Evolutionary conservation across 2,797 vertebrate species (phyloP).

Genomic region (Remorina albescens): DNA sequence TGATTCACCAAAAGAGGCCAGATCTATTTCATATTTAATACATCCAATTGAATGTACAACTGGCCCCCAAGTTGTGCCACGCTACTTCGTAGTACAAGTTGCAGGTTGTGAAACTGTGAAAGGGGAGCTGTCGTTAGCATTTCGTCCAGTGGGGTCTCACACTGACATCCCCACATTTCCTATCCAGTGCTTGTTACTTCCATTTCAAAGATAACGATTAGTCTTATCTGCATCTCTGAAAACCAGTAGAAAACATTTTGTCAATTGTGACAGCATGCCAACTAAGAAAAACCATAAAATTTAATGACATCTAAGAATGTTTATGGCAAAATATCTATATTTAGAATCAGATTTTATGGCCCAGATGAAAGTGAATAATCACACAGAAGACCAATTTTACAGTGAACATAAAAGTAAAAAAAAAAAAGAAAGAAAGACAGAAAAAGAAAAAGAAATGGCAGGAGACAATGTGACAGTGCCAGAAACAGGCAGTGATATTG

Average conservation of each 20-base stretch:
- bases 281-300: slow-evolving; percentile 19
- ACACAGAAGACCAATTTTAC: background rate
- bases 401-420: too few relatives aligned
- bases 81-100: slow-evolving; percentile 30
- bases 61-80: slow-evolving; percentile 16
- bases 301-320: slow-evolving; percentile 30
- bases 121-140: slow-evolving; percentile 17
- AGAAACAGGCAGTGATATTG: background rate
- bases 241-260: slow-evolving; percentile 22
- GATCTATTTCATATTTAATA: slow-evolving; percentile 50
- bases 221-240: background rate
- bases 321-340: slow-evolving; percentile 22
- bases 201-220: slow-evolving; percentile 6
- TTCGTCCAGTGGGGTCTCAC: background rate
- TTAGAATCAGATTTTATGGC: slow-evolving; percentile 10
- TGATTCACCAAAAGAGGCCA: slow-evolving; percentile 49
- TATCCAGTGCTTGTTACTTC: slow-evolving; percentile 5
- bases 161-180: slow-evolving; percentile 10
- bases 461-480: background rate
- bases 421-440: too few relatives aligned
- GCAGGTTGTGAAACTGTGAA: slow-evolving; percentile 1
- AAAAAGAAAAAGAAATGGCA: background rate
- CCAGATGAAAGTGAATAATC: background rate
- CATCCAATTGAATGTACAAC: slow-evolving; percentile 53
- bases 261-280: slow-evolving; percentile 34